Evolutionary conservation across 2,113 vertebrate genomes (phyloP), one percentile per base, ranked within the genome.

Genomic region (Shinisaurus crocodilurus): DNA sequence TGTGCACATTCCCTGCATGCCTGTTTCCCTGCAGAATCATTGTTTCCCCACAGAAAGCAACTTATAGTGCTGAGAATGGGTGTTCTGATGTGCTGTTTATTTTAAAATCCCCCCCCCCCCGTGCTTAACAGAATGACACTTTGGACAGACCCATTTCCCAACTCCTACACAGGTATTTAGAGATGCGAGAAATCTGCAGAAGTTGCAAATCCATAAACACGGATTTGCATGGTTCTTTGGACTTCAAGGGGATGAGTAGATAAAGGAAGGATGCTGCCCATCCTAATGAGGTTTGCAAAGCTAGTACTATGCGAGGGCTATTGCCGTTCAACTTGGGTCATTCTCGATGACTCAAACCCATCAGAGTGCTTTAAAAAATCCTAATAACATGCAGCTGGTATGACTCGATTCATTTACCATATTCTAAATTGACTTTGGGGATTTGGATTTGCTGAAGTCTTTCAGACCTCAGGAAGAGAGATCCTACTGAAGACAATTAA

Each of bases 271-370:
- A 74, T 2, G 1, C 87, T 91, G 83, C 74, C 69, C 90, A 91
- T 91, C 91, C 88, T 93, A 93, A 92, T 88, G 32, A 70, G 86
- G 88, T 92, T 82, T 92, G 83, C 54, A 90, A 74, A 88, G 87
- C 27, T 45, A 63, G 88, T 95, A 91, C 86, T n/a, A 77, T 12
- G 77, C 16, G 85, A 92, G 82, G 85, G 40, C 60, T 92, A 57
- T 82, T 77, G 74, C 37, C 54, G 79, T 79, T 77, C 29, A 77
- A 54, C 74, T n/a, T 54, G 20, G 50, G 34, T 16, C 40, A 54
- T 74, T 74, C 34, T 57, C 34, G 6, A 54, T 37, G 54, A 34
- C 43, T 72, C 3, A 85, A 32, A 20, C 20, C 72, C 23, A 63
- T 9, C 37, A 10, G 4, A 85, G 40, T 77, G 54, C 27, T 57